Evolutionary conservation across 2,797 vertebrate species (phyloP), one percentile per base, ranked within the genome.

Genomic region (Alectoris magna): DNA sequence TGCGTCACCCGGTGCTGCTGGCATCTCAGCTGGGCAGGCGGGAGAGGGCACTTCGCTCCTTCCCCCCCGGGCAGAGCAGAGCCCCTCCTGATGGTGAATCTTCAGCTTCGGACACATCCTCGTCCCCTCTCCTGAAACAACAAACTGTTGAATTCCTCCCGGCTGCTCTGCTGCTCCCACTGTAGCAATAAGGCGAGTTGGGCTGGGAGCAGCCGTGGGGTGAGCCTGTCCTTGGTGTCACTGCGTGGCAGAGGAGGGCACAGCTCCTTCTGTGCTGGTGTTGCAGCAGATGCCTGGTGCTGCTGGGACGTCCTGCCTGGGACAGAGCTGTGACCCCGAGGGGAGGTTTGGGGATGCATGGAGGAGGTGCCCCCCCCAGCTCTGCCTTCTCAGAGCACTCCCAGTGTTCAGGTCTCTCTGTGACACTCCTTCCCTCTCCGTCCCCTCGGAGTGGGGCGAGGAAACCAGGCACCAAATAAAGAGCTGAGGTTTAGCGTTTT

Each of bases 401-500:
- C 58, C 39, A 1, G 2, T 46, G 31, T 73, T 74, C 10, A 5
- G 91, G 91, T 55, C 70, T 38, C 9, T 56, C 31, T 73, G 51
- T 74, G 9, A 66, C 59, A 43, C 21, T 29, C 70, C n/a, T 51
- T 77, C 34, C 8, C 26, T 43, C 29, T n/a, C 31, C 7, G 26
- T 26, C 87, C 53, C 11, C 91, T 87, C 3, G 38, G 93, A 95
- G 23, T 1, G 9, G 95, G 91, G 78, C 1, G 27, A 93, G 95
- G 88, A 73, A 48, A 68, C 53, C 55, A 46, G 93, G 88, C 88
- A 74, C 76, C 21, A 9, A 97, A 96, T 95, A 96, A 96, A 96
- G 89, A 97, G 97, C 97, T 97, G 96, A 97, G 94, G 79, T 96
- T 97, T 96, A 94, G 97, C n/a, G 80, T 97, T 97, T 97, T 69